Percentiles rank a stretch among this genome's conserved stretches.
These are phyloP conservation scores for Drosophila ironensis DNA, from an alignment of 1,140 invertebrate species.

Conservation along the genomic window DNA sequence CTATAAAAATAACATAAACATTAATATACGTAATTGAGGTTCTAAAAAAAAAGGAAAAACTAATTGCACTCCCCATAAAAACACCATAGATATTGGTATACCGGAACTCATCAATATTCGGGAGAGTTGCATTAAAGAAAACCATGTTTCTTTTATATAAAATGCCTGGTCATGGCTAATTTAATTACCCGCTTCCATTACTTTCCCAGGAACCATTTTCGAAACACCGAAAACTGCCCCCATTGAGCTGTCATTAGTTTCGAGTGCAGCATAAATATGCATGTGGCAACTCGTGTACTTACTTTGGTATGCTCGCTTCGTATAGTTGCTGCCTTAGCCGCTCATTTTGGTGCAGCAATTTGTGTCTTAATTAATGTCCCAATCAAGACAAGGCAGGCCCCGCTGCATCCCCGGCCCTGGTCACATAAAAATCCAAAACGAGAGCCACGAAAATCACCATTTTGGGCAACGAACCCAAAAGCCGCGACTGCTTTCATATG, in stretches of 20 bases:
- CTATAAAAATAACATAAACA: too few relatives aligned
- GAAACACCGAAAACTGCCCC: slow-evolving; percentile 7
- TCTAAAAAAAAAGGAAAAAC: too few relatives aligned
- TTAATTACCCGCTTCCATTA: not conserved
- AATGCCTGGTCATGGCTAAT: slow-evolving; percentile 2
- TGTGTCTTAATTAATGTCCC: slow-evolving; percentile 79
- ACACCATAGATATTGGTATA: too few relatives aligned
- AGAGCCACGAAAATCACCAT: slow-evolving; percentile 53
- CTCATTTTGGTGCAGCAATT: slow-evolving; percentile 51
- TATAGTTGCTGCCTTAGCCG: slow-evolving; percentile 1
- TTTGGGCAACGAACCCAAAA: slow-evolving; percentile 48
- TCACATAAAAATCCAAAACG: slow-evolving; percentile 22
- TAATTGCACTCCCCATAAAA: too few relatives aligned
- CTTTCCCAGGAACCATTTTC: slow-evolving; percentile 13
- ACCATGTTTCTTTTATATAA: not conserved
- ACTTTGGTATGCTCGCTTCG: slow-evolving; percentile 16
- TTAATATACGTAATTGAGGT: too few relatives aligned
- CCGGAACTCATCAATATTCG: too few relatives aligned
- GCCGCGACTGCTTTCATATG: slow-evolving; percentile 24
- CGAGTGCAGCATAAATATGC: slow-evolving; percentile 46
- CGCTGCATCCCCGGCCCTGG: too few relatives aligned
- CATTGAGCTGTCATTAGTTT: slow-evolving; percentile 56
- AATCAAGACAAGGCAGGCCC: slow-evolving; percentile 39
- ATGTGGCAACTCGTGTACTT: slow-evolving; percentile 27
- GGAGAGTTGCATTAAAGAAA: too few relatives aligned